Conservation (phyloP, 1,140 invertebrate species). For the Druon quercuslanigerum region DNA sequence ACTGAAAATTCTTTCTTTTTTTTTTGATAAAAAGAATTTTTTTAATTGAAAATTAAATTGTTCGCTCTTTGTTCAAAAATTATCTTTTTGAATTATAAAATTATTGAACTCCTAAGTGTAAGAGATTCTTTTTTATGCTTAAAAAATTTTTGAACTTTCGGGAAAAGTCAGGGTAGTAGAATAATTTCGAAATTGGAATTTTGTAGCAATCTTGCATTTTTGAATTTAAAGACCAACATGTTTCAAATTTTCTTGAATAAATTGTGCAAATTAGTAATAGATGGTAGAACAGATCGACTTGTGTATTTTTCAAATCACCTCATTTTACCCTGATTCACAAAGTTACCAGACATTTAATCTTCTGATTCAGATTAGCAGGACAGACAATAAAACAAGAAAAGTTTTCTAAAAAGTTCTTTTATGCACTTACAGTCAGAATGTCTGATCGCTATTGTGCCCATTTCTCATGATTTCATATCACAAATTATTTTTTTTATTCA, state of each 20-base stretch:
- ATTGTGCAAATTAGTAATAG: constrained; percentile 44
- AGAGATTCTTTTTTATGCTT: too few relatives aligned
- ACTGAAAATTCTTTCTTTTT: too few relatives aligned
- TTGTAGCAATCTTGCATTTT: not conserved
- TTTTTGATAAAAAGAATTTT: too few relatives aligned
- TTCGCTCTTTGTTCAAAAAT: too few relatives aligned
- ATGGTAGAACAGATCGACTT: constrained; percentile 34
- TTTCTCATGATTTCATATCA: not conserved
- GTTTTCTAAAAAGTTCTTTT: too few relatives aligned
- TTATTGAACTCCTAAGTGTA: too few relatives aligned
- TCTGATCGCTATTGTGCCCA: not conserved
- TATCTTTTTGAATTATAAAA: too few relatives aligned
- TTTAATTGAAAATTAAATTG: too few relatives aligned
- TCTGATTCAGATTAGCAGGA: not conserved
- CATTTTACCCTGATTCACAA: not conserved
- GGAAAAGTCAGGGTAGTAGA: too few relatives aligned
- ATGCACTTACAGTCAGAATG: not conserved
- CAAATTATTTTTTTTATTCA: not conserved
- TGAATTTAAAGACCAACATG: not conserved
- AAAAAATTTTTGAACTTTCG: too few relatives aligned
- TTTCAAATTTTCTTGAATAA: not conserved
- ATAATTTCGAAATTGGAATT: too few relatives aligned
- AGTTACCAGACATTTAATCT: constrained; percentile 36
- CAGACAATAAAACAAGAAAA: not conserved
- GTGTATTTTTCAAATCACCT: constrained; percentile 1